phyloP scores from a whole-genome alignment of 2,797 vertebrate genomes.

The Poecile montanus region DNA sequence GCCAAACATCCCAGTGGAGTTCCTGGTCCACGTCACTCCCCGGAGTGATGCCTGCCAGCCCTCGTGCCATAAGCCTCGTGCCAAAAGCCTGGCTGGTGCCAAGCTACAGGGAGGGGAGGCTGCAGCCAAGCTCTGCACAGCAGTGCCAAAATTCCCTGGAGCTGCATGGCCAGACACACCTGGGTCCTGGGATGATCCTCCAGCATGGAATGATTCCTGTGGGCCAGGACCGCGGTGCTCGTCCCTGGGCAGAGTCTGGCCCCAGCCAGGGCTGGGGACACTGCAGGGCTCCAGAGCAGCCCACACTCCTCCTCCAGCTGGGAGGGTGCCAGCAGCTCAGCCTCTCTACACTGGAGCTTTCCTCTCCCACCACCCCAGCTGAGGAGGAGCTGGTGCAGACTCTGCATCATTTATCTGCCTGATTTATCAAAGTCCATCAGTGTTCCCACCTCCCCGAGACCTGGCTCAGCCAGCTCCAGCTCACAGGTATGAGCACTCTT shows the following conservation, averaged over 20 bases:
- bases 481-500: neutral
- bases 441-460: neutral
- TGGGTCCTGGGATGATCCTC: neutral
- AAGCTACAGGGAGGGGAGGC: neutral
- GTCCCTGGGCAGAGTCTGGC: neutral
- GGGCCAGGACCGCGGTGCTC: accelerated
- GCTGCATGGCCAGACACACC: neutral
- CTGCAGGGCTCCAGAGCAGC: neutral
- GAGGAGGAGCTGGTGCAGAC: neutral
- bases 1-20: neutral
- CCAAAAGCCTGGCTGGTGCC: neutral
- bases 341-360: neutral
- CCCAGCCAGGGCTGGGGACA: neutral
- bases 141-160: neutral
- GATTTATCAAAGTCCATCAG: neutral
- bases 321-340: neutral
- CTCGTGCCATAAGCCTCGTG: neutral
- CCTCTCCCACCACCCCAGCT: neutral
- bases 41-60: neutral
- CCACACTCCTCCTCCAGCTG: neutral
- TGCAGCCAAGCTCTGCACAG: neutral
- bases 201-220: accelerated
- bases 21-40: neutral
- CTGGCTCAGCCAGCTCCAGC: neutral
- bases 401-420: accelerated